Evolutionary conservation across 2,113 vertebrate species (phyloP), one percentile per base, ranked within the genome.

Genomic region (Salvelinus alpinus): DNA sequence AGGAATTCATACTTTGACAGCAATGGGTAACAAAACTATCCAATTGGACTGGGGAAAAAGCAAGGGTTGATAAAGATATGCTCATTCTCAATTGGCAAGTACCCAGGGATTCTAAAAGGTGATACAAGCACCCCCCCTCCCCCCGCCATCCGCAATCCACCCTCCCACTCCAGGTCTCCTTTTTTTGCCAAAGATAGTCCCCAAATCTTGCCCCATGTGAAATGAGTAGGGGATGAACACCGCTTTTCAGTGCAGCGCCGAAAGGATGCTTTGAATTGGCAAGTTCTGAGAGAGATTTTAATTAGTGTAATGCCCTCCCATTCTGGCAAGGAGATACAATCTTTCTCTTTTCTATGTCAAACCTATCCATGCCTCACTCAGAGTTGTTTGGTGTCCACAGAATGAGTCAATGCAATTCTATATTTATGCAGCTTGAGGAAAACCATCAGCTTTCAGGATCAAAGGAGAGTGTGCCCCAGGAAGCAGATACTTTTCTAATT

Each of bases 401-500:
- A 54, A 51, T 51, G 69, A 77, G 54, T 44, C 77, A 71, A 81
- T 31, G 83, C 20, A 70, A 38, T 14, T 5, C 31, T 60, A 59
- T 59, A 64, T 76, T 72, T 79, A 64, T 70, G 48, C 74, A 60
- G 57, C 34, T 77, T 73, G 12, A 54, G n/a, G 62, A 76, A 59
- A 82, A 78, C 25, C 64, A 47, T 57, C 44, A 69, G 57, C 64
- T 77, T 72, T 72, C 3, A 13, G 70, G 71, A 75, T 84, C 82
- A 80, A 77, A 86, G 76, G 67, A 89, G 81, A 84, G 67, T 75
- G 78, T 78, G 70, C 47, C 75, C 73, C 54, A 71, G 72, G 69
- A 83, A 82, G 65, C 54, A 83, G 76, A 87, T 89, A 86, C 71
- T 84, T 88, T 85, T 78, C 71, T 82, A 84, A 87, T 88, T 88